Conservation (phyloP, 2,113 vertebrate genomes). For the Hipposideros armiger region DNA sequence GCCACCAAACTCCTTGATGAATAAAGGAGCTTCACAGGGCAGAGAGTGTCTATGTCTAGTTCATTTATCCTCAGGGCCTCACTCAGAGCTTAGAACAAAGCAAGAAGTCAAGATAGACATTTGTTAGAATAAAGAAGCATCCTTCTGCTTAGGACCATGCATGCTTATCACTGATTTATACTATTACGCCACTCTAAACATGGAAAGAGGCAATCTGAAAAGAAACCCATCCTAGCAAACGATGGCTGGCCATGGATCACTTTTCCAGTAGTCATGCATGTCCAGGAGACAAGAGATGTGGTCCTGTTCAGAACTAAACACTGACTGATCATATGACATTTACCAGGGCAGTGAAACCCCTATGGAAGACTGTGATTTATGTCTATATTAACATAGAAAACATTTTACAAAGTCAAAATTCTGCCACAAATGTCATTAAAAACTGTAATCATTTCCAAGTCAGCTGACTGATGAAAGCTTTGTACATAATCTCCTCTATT, state of each 20-base stretch:
- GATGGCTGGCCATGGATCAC: background rate
- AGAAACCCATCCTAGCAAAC: background rate
- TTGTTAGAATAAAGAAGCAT: background rate
- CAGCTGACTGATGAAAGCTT: background rate
- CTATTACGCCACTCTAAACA: background rate
- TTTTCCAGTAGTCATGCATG: background rate
- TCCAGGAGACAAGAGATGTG: background rate
- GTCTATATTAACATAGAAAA: background rate
- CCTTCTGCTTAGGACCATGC: background rate
- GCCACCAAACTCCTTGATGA: background rate
- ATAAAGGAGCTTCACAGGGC: background rate
- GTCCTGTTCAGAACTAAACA: background rate
- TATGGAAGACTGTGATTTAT: background rate
- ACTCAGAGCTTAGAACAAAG: background rate
- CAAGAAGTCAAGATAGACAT: background rate
- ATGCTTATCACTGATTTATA: background rate
- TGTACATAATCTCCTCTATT: background rate
- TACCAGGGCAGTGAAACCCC: background rate
- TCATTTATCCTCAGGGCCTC: background rate
- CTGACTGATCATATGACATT: background rate
- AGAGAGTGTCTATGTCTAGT: background rate
- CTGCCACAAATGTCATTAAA: background rate
- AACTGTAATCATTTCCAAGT: background rate
- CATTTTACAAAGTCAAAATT: conserved; percentile 37
- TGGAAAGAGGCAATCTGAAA: background rate